These are phyloP conservation scores for Rynchops niger DNA, from an alignment of 2,113 vertebrate genomes.

Conservation along the genomic window DNA sequence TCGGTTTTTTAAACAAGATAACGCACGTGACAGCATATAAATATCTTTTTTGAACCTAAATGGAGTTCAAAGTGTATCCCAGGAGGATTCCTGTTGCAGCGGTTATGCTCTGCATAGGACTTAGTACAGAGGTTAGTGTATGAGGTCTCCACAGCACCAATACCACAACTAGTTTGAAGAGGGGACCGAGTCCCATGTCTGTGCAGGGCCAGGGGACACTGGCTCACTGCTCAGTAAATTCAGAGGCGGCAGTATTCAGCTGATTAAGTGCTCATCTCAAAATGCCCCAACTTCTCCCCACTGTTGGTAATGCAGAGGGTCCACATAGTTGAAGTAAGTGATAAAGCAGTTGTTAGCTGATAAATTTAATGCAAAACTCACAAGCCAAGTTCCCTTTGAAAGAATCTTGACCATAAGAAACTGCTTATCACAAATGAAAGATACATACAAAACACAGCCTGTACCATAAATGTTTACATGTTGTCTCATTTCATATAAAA, in stretches of 20 bases:
- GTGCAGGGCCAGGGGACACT: neutral
- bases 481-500: neutral
- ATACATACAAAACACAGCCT: neutral
- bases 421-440: neutral
- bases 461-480: neutral
- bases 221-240: neutral
- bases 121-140: neutral
- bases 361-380: neutral
- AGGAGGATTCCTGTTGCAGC: neutral
- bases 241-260: neutral
- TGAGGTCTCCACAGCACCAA: neutral
- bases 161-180: neutral
- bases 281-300: neutral
- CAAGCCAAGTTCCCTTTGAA: neutral
- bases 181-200: rapidly evolving
- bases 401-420: neutral
- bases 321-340: neutral
- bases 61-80: neutral
- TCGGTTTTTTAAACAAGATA: neutral
- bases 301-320: neutral
- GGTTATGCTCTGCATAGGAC: neutral
- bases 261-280: neutral
- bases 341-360: neutral
- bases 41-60: neutral
- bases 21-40: neutral